phyloP scores from a whole-genome alignment of 2,888 invertebrate genomes.

The Euphydryas editha region DNA sequence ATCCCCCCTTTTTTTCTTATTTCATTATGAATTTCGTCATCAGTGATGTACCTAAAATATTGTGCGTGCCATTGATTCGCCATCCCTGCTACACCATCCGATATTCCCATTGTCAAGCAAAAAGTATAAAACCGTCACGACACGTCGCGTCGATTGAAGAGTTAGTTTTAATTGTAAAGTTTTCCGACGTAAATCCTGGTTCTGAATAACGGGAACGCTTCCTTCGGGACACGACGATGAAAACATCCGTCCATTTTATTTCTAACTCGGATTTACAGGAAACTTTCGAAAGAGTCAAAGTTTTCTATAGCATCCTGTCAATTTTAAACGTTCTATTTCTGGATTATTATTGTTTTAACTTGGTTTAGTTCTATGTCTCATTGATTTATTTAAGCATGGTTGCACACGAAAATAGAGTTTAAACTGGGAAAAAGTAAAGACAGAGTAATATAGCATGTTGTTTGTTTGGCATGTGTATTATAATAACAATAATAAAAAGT shows the following conservation, averaged over 20 bases:
- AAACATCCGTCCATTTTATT: background rate
- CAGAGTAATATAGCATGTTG: too few relatives aligned
- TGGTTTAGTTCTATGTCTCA: background rate
- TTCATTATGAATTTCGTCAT: too few relatives aligned
- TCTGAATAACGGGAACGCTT: background rate
- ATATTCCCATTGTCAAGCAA: too few relatives aligned
- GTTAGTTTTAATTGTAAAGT: background rate
- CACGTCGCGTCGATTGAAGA: background rate
- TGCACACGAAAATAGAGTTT: too few relatives aligned
- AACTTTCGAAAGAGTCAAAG: background rate
- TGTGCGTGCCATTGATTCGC: too few relatives aligned
- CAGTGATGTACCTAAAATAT: too few relatives aligned
- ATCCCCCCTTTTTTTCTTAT: too few relatives aligned
- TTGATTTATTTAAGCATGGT: background rate
- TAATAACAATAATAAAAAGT: too few relatives aligned
- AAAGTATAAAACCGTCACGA: background rate
- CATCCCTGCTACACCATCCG: too few relatives aligned
- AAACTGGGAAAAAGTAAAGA: too few relatives aligned
- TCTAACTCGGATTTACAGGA: background rate
- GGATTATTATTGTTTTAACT: too few relatives aligned
- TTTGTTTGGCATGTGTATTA: too few relatives aligned
- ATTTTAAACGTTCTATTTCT: constrained; percentile 1
- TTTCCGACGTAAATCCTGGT: constrained; percentile 1
- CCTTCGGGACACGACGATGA: constrained; percentile 6
- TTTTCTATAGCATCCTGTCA: background rate